Base-by-base conservation (phyloP, 2,797 vertebrate species). In the Emys orbicularis region DNA sequence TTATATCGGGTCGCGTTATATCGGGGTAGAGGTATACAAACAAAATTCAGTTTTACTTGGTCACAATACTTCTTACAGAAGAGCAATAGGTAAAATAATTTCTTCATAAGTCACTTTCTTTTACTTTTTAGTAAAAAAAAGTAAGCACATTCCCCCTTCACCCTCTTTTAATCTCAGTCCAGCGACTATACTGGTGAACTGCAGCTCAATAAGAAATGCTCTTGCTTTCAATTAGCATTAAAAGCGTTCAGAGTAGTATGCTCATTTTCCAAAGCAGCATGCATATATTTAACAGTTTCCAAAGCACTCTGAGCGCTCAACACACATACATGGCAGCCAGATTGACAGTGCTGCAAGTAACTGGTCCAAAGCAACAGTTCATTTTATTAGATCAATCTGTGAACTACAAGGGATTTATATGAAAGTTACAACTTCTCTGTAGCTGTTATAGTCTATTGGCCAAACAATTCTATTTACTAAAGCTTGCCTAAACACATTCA, bases 381-480 rank as follows among this genome's bases (percentile, higher is more conserved):
- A 37, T 92, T 94, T 90, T 83, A 94, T 89, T 87, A 91, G 79
- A 81, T 86, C 86, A 90, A 88, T 83, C 82, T 92, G 49, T 86
- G 82, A 93, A 93, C 85, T 90, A 91, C 52, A 83, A 92, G 90
- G 61, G 87, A 88, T 79, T 95, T 57, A 47, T 90, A 89, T 89
- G 53, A 82, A 94, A 93, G n/a, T 31, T 72, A 41, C 57, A 92
- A 84, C 44, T 79, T 85, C 68, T 86, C 44, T 52, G 84, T 49
- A 89, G 89, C 79, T 90, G n/a, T 83, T 93, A 92, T 0, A 12
- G 27, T 50, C 84, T 47, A 72, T 23, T 92, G 65, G 68, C 44
- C 34, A 68, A 2, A 2, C 44, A 54, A 82, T 88, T 93, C 91
- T 86, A 91, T 89, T 90, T 6, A 85, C 72, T 88, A 25, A 89